Evolutionary conservation across 2,888 invertebrate species (phyloP).

Genomic region (Lithophane ornitopus): DNA sequence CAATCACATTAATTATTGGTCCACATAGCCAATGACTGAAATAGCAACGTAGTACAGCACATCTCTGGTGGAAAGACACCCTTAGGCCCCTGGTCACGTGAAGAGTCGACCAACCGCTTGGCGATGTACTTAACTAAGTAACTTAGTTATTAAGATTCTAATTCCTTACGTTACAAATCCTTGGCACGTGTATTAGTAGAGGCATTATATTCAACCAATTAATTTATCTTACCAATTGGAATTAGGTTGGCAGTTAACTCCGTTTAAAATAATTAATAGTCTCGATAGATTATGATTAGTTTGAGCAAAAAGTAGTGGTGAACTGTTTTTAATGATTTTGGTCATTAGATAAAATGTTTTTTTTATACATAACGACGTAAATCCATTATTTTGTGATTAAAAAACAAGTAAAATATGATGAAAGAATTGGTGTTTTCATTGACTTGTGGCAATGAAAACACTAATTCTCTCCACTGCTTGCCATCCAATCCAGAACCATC

Average conservation of each 20-base stretch:
- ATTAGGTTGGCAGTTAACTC: constrained; percentile 4
- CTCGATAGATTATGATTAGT: neutral
- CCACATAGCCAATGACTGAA: no score
- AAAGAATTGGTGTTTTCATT: neutral
- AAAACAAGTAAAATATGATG: neutral
- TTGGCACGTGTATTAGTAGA: neutral
- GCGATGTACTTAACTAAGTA: no score
- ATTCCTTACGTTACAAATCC: neutral
- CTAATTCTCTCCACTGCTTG: no score
- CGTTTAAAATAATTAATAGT: constrained; percentile 32
- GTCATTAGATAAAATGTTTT: constrained; percentile 15
- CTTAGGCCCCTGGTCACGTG: no score
- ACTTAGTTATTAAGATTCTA: no score
- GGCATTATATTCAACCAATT: constrained; percentile 6
- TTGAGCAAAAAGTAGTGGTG: neutral
- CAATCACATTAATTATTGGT: no score
- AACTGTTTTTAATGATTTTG: constrained; percentile 22
- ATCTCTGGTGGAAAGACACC: no score
- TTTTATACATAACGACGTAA: neutral
- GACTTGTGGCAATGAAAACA: neutral
- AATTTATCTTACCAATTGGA: constrained; percentile 3
- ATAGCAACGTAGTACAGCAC: no score
- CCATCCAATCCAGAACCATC: no score
- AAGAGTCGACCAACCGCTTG: no score
- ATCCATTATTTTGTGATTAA: neutral